A percentile compares a stretch with the other conserved stretches of the same genome.
These are phyloP conservation scores for Corythoichthys haematopterus DNA, from an alignment of 2,113 vertebrate genomes.

Conservation along the genomic window DNA sequence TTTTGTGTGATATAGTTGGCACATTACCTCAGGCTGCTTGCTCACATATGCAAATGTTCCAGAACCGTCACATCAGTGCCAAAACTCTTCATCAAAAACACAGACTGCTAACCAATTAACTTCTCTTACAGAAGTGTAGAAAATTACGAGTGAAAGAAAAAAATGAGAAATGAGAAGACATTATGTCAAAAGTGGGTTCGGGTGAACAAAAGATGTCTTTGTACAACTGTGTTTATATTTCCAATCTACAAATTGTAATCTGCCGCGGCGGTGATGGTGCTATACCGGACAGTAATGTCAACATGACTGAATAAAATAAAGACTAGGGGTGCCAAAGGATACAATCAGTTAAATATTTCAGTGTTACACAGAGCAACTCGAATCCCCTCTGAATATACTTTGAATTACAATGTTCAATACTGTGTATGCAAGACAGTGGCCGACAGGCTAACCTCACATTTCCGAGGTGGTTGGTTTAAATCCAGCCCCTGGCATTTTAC, in stretches of 20 bases:
- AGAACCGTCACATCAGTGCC: slow-evolving; percentile 2
- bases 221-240: not conserved
- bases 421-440: not conserved
- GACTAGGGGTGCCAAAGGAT: not conserved
- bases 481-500: not conserved
- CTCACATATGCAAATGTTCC: slow-evolving; percentile 18
- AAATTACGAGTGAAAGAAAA: not conserved
- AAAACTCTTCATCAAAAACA: slow-evolving; percentile 12
- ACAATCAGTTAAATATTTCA: not conserved
- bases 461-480: not conserved
- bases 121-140: not conserved
- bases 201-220: not conserved
- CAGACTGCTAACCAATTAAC: not conserved
- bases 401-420: not conserved
- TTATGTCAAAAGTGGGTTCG: not conserved
- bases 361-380: not conserved
- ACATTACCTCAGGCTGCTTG: slow-evolving; percentile 7
- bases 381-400: not conserved
- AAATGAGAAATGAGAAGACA: not conserved
- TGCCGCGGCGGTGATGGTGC: not conserved
- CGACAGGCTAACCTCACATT: not conserved
- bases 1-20: slow-evolving; percentile 6
- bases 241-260: not conserved
- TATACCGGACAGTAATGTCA: not conserved
- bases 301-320: not conserved